Base-by-base conservation (phyloP, 2,888 invertebrate species). In the Oligia fasciuncula region DNA sequence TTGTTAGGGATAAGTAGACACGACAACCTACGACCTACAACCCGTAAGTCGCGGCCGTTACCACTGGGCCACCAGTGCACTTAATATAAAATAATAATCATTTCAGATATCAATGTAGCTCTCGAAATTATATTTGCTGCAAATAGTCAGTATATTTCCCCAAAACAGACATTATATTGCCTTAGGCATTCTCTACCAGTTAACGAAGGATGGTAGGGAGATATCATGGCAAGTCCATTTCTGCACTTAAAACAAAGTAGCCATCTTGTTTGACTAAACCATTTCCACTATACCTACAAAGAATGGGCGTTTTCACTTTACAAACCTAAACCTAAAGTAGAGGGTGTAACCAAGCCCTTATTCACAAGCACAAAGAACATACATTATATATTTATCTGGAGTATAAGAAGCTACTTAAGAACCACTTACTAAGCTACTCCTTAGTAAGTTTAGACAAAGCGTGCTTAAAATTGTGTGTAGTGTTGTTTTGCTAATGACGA, bases 301-400 rank as follows among this genome's bases (percentile, higher is more conserved):
- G 51, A 68, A n/a, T 40, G 13, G 17, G 17, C n/a, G 19, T 29
- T 70, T 46, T 46, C 23, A 43, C 9, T 54, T 19, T 23, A 29
- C 5, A 57, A n/a, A 46, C 57, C 51, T 29, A 17, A 9, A 6
- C 17, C 14, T 19, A n/a, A 66, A 71, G 19, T 13, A 35, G 60
- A n/a, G 9, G 19, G 8, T 74, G 65, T 83, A n/a, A 0, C 2
- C 29, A 14, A 19, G 23, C 54, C 83, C 66, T 85, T 73, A 85
- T 9, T 23, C 17, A 76, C 29, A 68, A 49, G 35, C 62, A 69
- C 71, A 70, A 68, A 49, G n/a, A 49, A 76, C 71, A 70, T 85
- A 62, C 74, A 68, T 75, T 73, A 77, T 77, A 77, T 82, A 85
- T 73, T 69, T 83, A 85, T 73, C 85, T 63, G 85, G 29, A 80